These are phyloP conservation scores for Heliconius ismenius DNA, from an alignment of 2,888 invertebrate genomes.

Conservation along the genomic window DNA sequence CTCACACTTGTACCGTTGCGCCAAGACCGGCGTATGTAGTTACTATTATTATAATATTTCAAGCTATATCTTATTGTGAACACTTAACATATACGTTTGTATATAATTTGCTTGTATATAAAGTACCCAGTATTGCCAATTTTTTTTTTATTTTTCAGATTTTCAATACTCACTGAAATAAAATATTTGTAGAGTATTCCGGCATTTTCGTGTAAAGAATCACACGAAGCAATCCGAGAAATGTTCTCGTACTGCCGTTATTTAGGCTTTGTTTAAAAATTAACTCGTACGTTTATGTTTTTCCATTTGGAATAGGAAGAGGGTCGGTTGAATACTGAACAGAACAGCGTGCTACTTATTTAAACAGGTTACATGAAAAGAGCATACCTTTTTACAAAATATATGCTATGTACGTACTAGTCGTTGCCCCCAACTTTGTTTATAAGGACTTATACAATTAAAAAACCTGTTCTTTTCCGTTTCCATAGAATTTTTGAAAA, in stretches of 20 bases:
- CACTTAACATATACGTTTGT: neutral
- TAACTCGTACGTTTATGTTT: constrained; percentile 21
- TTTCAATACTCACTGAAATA: constrained; percentile 1
- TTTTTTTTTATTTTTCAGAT: neutral
- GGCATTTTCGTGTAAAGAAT: constrained; percentile 2
- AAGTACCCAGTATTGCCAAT: neutral
- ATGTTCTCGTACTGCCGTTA: constrained; percentile 23
- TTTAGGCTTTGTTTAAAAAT: constrained; percentile 27
- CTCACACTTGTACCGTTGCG: too few species aligned
- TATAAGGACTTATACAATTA: neutral
- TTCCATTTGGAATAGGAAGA: constrained; percentile 19
- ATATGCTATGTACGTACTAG: neutral
- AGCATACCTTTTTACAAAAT: neutral
- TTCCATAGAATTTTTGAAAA: neutral
- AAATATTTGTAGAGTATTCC: constrained; percentile 14
- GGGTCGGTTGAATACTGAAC: constrained; percentile 13
- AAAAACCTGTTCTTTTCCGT: neutral
- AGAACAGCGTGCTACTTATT: constrained; percentile 14
- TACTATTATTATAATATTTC: neutral
- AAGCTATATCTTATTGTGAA: neutral
- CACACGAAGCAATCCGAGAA: constrained; percentile 17
- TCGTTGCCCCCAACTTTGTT: neutral
- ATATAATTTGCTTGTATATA: neutral
- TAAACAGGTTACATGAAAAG: neutral
- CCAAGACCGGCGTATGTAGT: neutral